These are phyloP conservation scores for Etheostoma cragini DNA, from an alignment of 2,113 vertebrate species.

Conservation along the genomic window DNA sequence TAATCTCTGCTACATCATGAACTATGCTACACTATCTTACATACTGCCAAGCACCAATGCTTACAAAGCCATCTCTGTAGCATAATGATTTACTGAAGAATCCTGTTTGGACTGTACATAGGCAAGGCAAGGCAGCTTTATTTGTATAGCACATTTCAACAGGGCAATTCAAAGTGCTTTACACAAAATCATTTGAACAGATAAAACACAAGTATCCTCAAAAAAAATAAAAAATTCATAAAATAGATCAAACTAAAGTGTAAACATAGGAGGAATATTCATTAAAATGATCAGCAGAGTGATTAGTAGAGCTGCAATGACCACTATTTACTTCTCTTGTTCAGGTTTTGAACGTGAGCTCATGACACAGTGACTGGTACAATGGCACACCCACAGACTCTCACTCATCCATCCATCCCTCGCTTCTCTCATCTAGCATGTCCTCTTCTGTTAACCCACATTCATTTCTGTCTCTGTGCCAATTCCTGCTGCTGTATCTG, in stretches of 20 bases:
- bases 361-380: slow-evolving; percentile 80
- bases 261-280: not conserved
- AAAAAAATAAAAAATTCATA: too few relatives aligned
- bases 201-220: too few relatives aligned
- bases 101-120: not conserved
- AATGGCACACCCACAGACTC: slow-evolving; percentile 53
- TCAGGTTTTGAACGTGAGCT: slow-evolving; percentile 54
- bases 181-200: too few relatives aligned
- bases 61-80: slow-evolving; percentile 23
- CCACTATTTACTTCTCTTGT: slow-evolving; percentile 21
- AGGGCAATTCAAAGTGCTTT: too few relatives aligned
- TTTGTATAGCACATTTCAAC: too few relatives aligned
- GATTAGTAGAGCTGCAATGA: not conserved
- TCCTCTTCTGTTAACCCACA: slow-evolving; percentile 50
- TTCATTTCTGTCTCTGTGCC: slow-evolving; percentile 50
- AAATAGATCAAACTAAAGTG: too few relatives aligned
- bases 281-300: not conserved
- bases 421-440: slow-evolving; percentile 13
- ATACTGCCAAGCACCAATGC: slow-evolving; percentile 7
- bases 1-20: slow-evolving; percentile 30
- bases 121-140: too few relatives aligned
- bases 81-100: slow-evolving; percentile 6
- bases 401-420: slow-evolving; percentile 7
- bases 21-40: slow-evolving; percentile 30
- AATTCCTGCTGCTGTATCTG: slow-evolving; percentile 38